These are phyloP conservation scores for Anabacerthia variegaticeps DNA, from an alignment of 2,797 vertebrate species.

Conservation along the genomic window DNA sequence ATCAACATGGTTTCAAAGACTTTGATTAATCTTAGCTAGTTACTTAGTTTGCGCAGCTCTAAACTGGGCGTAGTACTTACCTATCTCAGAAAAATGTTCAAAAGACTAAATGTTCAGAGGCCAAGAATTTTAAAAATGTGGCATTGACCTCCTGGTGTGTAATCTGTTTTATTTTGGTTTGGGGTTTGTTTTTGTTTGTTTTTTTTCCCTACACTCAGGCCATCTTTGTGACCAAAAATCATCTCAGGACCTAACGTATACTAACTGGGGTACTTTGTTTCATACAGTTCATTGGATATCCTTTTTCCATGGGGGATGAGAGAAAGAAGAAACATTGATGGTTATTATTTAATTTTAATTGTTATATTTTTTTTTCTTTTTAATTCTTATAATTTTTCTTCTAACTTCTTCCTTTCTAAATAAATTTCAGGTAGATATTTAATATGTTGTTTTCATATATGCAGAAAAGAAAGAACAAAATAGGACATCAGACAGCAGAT, in stretches of 20 bases:
- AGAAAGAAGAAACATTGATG: background rate
- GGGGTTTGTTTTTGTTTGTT: no score
- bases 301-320: background rate
- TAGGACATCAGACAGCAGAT: background rate
- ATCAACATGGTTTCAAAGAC: rapidly evolving
- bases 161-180: background rate
- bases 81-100: background rate
- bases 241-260: background rate
- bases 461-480: background rate
- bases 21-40: background rate
- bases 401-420: background rate
- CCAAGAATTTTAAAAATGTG: background rate
- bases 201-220: background rate
- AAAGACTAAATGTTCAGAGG: background rate
- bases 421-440: background rate
- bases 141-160: background rate
- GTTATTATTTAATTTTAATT: background rate
- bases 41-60: background rate
- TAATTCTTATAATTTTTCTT: background rate
- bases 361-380: background rate
- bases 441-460: background rate
- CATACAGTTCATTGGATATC: background rate
- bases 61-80: background rate
- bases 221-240: background rate
- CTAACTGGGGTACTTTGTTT: background rate